Percentiles rank a stretch among this genome's conserved stretches.
Evolutionary conservation across 2,113 vertebrate genomes (phyloP).

Genomic region (Mungos mungo): DNA sequence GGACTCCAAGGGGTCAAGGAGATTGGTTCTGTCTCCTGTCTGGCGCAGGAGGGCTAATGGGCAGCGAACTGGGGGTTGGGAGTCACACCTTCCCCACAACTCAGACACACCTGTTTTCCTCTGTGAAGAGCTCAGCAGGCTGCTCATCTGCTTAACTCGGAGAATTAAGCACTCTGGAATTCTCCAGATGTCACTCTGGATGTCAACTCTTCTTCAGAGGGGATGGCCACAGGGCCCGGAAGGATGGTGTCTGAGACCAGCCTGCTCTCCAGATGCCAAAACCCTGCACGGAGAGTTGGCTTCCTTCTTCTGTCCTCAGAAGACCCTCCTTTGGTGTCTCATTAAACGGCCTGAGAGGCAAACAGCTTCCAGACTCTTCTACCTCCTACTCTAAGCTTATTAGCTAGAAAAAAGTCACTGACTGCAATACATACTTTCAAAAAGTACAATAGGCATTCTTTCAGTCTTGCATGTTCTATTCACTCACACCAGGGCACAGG

Average conservation of each 20-base stretch:
- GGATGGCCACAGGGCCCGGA: background rate
- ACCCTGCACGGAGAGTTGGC: background rate
- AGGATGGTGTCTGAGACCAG: background rate
- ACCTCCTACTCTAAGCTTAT: background rate
- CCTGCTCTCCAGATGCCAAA: background rate
- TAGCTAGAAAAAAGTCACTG: background rate
- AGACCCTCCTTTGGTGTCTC: background rate
- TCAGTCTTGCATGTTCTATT: background rate
- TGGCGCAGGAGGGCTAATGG: background rate
- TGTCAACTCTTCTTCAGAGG: conserved; percentile 18
- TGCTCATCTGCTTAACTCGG: background rate
- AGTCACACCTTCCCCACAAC: background rate
- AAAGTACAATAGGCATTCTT: background rate
- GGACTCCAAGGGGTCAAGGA: background rate
- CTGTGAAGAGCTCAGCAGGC: conserved; percentile 18
- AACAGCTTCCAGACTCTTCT: background rate
- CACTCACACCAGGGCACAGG: background rate
- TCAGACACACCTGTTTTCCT: background rate
- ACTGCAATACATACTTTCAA: background rate
- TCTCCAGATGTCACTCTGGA: background rate
- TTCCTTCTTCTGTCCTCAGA: background rate
- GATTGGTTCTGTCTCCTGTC: background rate
- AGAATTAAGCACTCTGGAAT: background rate
- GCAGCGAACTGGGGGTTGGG: background rate
- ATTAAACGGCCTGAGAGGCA: background rate